Evolutionary conservation across 2,888 invertebrate species (phyloP).

Genomic region (Agrochola litura): DNA sequence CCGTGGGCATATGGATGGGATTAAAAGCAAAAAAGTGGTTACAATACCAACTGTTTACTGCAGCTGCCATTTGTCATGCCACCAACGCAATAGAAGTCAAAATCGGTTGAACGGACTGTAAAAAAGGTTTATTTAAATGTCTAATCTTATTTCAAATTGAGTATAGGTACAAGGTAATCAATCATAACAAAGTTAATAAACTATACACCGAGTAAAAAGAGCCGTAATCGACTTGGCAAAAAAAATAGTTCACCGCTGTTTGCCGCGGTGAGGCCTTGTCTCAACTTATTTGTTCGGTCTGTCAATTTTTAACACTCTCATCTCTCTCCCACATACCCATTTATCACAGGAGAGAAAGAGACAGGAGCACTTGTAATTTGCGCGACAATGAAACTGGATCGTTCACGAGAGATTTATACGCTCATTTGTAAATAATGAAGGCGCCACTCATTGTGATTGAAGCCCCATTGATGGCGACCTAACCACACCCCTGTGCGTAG

Average conservation of each 20-base stretch:
- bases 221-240: background rate
- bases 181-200: conserved; percentile 16
- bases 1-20: too few relatives aligned
- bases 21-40: too few relatives aligned
- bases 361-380: conserved; percentile 72
- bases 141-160: too few relatives aligned
- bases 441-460: conserved; percentile 89
- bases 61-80: too few relatives aligned
- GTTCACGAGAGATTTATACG: conserved; percentile 86
- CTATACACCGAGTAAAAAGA: background rate
- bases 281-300: conserved; percentile 62
- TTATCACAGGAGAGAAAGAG: conserved; percentile 55
- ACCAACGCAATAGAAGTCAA: too few relatives aligned
- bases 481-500: conserved; percentile 77
- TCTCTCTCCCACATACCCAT: conserved; percentile 51
- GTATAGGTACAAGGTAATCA: background rate
- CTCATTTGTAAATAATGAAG: conserved; percentile 89
- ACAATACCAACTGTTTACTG: too few relatives aligned
- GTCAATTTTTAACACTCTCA: conserved; percentile 59
- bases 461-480: conserved; percentile 85
- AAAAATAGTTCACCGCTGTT: conserved; percentile 25
- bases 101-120: too few relatives aligned
- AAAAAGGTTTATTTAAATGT: too few relatives aligned
- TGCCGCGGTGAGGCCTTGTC: conserved; percentile 45
- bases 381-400: conserved; percentile 76